Base-by-base conservation (phyloP, 2,888 invertebrate species). In the Drosophila affinis region DNA sequence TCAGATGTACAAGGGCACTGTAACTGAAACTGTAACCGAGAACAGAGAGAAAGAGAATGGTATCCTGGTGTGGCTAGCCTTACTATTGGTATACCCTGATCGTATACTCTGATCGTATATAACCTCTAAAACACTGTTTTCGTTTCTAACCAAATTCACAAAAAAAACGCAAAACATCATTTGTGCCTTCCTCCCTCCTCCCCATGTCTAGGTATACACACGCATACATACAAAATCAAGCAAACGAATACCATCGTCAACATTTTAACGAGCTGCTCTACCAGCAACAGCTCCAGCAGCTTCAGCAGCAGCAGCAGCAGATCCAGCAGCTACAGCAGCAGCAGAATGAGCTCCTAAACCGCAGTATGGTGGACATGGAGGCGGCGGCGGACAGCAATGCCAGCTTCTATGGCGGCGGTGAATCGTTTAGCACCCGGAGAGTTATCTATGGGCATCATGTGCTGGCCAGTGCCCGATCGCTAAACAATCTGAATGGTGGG, bases 161-260 rank as follows among this genome's bases (percentile, higher is more conserved):
- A 63, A 12, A 64, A 65, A 70, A 29, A 53, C 47, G 29, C 29
- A 29, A 55, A 65, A 75, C 53, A 67, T 60, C 53, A 67, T 57
- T 68, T 78, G 81, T 87, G 82, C 88, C 45, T 82, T 78, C 62
- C 76, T 76, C 81, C 85, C 18, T 47, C 47, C 56, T 18, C 32
- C 46, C 57, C 46, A 29, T 47, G 39, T 57, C 14, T 87, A 92
- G 92, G 91, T 92, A 91, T 90, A 91, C 90, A 81, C 91, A 91
- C 82, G 92, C 90, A 86, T 92, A 91, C 84, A 91, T 91, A 87
- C 29, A 29, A 29, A 89, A 90, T 89, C 91, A 91, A 88, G 87
- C 91, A 77, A 92, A 90, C 88, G 91, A 92, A 82, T 90, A 90
- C 77, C 91, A 91, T 89, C 90, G 91, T 62, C 91, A 90, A 61